These are phyloP conservation scores for Sebastes vulpes DNA, from an alignment of 2,797 vertebrate genomes.

Conservation along the genomic window DNA sequence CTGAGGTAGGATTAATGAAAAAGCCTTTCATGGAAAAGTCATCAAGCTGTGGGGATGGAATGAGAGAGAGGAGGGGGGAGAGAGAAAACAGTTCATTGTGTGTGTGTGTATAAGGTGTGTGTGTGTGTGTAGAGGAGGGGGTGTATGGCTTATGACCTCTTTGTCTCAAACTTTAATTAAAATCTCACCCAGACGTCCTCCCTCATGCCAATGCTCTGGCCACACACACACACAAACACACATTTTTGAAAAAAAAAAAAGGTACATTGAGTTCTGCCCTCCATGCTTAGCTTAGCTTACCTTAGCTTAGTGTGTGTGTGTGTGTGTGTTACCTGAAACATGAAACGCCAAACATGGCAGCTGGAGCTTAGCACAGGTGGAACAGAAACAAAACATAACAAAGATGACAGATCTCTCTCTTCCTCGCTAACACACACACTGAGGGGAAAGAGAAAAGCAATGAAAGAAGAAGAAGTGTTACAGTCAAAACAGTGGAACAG, in stretches of 20 bases:
- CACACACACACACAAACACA: constrained; percentile 68
- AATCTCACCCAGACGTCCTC: constrained; percentile 89
- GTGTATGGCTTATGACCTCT: constrained; percentile 88
- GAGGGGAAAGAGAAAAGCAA: constrained; percentile 71
- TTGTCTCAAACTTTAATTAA: constrained; percentile 91
- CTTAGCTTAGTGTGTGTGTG: constrained; percentile 12
- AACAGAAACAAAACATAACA: constrained; percentile 83
- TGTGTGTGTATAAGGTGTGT: constrained; percentile 52
- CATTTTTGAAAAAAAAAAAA: constrained; percentile 6
- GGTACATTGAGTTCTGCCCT: constrained; percentile 66
- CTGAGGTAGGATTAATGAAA: constrained; percentile 89
- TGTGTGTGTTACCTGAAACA: constrained; percentile 74
- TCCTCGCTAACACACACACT: not conserved
- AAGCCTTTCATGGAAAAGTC: constrained; percentile 90
- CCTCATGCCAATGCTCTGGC: constrained; percentile 83
- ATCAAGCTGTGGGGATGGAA: constrained; percentile 87
- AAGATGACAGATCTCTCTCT: constrained; percentile 80
- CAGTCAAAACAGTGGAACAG: constrained; percentile 84
- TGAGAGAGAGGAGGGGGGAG: constrained; percentile 79
- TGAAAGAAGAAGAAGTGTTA: constrained; percentile 84
- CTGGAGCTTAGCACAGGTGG: constrained; percentile 86
- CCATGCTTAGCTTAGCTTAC: constrained; percentile 34
- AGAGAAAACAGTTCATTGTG: constrained; percentile 81
- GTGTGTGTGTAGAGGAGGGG: constrained; percentile 72
- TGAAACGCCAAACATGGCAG: constrained; percentile 83